Evolutionary conservation across 1,140 invertebrate genomes (phyloP), one percentile per base, ranked within the genome.

Genomic region (Drosophila leontia): DNA sequence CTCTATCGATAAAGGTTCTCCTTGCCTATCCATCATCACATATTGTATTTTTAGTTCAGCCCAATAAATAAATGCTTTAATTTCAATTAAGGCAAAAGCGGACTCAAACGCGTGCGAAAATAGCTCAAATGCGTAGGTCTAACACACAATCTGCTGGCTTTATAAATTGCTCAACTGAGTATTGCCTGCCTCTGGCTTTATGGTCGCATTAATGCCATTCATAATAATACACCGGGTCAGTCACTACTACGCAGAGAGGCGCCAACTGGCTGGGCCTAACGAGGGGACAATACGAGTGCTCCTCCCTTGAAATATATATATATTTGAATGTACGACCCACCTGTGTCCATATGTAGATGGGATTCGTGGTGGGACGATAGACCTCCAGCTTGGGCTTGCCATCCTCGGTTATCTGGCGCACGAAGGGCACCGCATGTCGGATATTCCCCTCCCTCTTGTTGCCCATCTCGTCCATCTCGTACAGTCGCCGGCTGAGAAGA

Each of bases 381-480:
- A 93, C 91, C 88, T 93, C 92, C 69, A 93, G 70, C 69, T 93
- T 93, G 70, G 92, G 91, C 70, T 93, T 93, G 65, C 92, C 92
- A 91, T 93, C 92, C 70, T 93, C 92, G 17, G 92, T 93, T 45
- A 93, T 93, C 79, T 94, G 94, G 72, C 94, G 93, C 1, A 95
- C 94, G 82, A 93, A 95, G 26, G 94, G 94, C 80, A 94, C 93
- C 13, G 94, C 93, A 67, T 94, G 94, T 34, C 94, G 93, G 17
- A 95, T 78, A 82, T 94, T 95, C 78, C 94, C 94, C 42, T 94
- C 94, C 61, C 94, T 94, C 63, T 93, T 94, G 17, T 82, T 80
- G 45, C 91, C 84, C 84, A 94, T 94, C n/a, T 94, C 94, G 82
- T 95, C 94, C 94, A 95, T 94, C 87, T 95, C 94, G 93, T 94